phyloP scores from a whole-genome alignment of 1,140 invertebrate species.

The Formica selysi region DNA sequence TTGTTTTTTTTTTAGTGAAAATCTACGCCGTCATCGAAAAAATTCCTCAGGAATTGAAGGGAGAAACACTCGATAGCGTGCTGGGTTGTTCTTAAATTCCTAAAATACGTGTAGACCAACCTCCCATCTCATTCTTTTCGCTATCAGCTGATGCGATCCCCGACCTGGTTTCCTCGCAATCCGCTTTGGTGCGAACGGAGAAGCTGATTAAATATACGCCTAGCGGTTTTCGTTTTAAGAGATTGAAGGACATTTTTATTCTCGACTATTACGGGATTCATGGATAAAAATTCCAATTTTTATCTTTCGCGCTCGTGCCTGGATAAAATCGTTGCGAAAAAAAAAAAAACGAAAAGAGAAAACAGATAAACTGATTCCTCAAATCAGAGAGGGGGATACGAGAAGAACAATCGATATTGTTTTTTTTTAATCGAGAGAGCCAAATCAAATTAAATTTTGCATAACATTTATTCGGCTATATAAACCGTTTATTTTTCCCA shows the following conservation, averaged over 20 bases:
- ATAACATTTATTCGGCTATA: constrained; percentile 8
- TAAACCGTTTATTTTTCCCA: constrained; percentile 5
- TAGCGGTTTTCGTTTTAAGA: constrained; percentile 14
- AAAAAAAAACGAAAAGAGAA: not conserved
- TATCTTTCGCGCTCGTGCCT: not conserved
- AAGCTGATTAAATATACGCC: constrained; percentile 55
- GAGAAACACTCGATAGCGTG: not conserved
- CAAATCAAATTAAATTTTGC: not conserved
- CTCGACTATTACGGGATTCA: not conserved
- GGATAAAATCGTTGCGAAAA: not conserved
- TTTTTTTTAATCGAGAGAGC: not conserved
- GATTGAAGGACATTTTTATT: constrained; percentile 3
- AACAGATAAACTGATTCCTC: not conserved
- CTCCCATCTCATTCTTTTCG: constrained; percentile 28
- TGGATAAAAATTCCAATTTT: not conserved
- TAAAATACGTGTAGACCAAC: constrained; percentile 16
- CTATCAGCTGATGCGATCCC: constrained; percentile 37
- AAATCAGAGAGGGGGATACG: not conserved
- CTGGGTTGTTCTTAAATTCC: constrained; percentile 16
- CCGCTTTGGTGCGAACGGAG: constrained; percentile 45
- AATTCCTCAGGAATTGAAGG: not conserved
- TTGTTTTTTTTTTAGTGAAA: not conserved
- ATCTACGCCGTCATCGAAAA: not conserved
- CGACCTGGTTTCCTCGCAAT: constrained; percentile 54
- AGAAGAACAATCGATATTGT: not conserved